Evolutionary conservation across 1,140 invertebrate genomes (phyloP).

Genomic region (Bombus soroeensis): DNA sequence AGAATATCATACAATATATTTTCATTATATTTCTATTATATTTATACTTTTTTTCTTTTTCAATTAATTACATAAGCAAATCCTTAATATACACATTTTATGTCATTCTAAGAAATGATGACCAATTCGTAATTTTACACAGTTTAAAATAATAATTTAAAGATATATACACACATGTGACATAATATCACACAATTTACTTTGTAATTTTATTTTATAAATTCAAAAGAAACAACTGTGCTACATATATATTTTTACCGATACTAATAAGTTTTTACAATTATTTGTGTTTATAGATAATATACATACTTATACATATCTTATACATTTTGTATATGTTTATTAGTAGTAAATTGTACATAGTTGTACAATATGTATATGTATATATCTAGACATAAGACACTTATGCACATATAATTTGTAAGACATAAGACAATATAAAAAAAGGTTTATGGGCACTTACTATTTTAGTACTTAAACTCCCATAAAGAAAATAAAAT

Average conservation of each 20-base stretch:
- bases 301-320: constrained; percentile 51
- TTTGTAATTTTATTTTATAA: constrained; percentile 41
- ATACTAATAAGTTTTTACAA: constrained; percentile 5
- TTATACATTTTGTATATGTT: constrained; percentile 80
- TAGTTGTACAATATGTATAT: constrained; percentile 44
- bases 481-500: not conserved
- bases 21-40: constrained; percentile 1
- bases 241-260: not conserved
- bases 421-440: constrained; percentile 69
- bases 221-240: not conserved
- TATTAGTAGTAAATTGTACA: constrained; percentile 64
- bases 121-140: constrained; percentile 19
- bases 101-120: not conserved
- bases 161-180: not conserved
- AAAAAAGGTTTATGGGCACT: constrained; percentile 38
- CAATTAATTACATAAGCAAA: not conserved
- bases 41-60: not conserved
- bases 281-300: constrained; percentile 19
- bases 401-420: constrained; percentile 62
- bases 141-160: constrained; percentile 7
- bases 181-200: not conserved
- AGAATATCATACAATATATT: not conserved
- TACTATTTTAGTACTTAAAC: constrained; percentile 38
- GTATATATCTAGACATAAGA: constrained; percentile 37
- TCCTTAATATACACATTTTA: not conserved